A percentile compares a stretch with the other conserved stretches of the same genome.
Evolutionary conservation across 2,797 vertebrate species (phyloP).

Genomic region (Buphagus erythrorhynchus): DNA sequence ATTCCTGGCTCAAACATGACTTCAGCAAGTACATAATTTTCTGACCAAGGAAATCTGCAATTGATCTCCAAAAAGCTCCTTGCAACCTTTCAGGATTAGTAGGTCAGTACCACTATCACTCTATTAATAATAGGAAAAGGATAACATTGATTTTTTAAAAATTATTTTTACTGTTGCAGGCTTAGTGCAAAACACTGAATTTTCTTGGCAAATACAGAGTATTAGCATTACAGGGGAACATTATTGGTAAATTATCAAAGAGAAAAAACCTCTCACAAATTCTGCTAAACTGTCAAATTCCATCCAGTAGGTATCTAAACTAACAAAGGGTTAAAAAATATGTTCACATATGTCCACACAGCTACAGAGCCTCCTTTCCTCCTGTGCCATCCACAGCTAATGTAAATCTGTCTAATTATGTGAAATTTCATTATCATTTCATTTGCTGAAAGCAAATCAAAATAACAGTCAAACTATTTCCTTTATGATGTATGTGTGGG

Average conservation of each 20-base stretch:
- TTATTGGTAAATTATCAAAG: neutral
- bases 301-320: neutral
- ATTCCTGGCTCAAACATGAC: neutral
- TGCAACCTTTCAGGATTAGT: neutral
- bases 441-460: neutral
- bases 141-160: neutral
- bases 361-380: neutral
- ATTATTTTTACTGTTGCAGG: neutral
- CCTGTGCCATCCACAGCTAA: neutral
- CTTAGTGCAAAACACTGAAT: neutral
- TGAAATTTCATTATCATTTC: neutral
- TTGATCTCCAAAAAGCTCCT: neutral
- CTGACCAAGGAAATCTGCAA: neutral
- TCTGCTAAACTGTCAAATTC: neutral
- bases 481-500: neutral
- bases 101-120: neutral
- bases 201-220: neutral
- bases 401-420: neutral
- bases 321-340: neutral
- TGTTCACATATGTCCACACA: fast-evolving
- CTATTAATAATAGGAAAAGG: neutral
- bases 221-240: neutral
- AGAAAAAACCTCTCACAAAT: neutral
- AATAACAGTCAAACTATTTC: neutral
- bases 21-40: neutral